Conservation (phyloP, 2,888 invertebrate genomes). For the Drosophila testacea region DNA sequence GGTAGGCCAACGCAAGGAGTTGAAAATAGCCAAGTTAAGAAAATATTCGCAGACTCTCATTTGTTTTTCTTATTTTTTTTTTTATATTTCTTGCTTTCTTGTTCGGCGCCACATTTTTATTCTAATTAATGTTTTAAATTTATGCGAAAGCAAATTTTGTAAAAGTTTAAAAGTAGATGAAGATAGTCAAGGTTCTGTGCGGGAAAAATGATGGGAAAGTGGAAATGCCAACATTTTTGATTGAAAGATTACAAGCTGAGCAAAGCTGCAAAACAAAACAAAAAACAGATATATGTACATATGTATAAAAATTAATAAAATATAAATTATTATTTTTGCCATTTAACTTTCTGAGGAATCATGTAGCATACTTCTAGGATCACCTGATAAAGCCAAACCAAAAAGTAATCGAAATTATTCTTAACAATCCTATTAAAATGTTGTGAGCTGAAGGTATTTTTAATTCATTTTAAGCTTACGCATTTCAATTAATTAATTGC, state of each 20-base stretch:
- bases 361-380: too few relatives aligned
- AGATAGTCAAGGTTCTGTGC: neutral
- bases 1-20: constrained; percentile 16
- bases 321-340: too few relatives aligned
- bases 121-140: constrained; percentile 37
- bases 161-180: constrained; percentile 9
- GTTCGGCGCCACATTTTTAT: constrained; percentile 24
- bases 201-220: neutral
- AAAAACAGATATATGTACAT: too few relatives aligned
- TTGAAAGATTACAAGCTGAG: constrained; percentile 2
- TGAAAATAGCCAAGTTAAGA: constrained; percentile 24
- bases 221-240: neutral
- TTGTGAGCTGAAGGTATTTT: neutral
- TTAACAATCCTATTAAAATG: too few relatives aligned
- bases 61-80: constrained; percentile 1
- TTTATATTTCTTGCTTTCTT: neutral
- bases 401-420: too few relatives aligned
- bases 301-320: neutral
- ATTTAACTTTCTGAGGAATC: too few relatives aligned
- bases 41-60: constrained; percentile 29
- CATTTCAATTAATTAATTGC: constrained; percentile 28
- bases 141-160: constrained; percentile 30
- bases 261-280: neutral
- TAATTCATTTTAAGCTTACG: constrained; percentile 4
- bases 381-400: too few relatives aligned